A percentile compares a stretch with the other conserved stretches of the same genome.
phyloP scores from a whole-genome alignment of 2,888 invertebrate species.

The Lasioglossum oenotherae region DNA sequence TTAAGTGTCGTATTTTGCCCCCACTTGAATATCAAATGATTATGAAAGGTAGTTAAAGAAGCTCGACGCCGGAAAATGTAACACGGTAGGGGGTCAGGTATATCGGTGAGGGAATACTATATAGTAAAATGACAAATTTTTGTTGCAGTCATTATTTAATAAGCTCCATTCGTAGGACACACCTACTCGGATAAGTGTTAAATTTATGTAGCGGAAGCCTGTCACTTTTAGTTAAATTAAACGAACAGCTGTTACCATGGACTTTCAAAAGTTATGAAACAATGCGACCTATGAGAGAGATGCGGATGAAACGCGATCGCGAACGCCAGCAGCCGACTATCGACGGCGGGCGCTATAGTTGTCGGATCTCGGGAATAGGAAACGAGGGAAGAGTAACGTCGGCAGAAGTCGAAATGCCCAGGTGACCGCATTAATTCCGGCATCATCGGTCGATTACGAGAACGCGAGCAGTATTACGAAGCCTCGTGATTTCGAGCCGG shows the following conservation, averaged over 20 bases:
- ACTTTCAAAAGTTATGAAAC: not conserved
- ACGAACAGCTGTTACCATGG: not conserved
- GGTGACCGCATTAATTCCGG: conserved; percentile 46
- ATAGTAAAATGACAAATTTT: not conserved
- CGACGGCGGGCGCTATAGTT: not conserved
- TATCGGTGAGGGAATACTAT: not conserved
- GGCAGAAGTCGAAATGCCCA: conserved; percentile 24
- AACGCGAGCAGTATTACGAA: conserved; percentile 24
- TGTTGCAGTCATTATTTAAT: no score
- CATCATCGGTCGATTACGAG: conserved; percentile 43
- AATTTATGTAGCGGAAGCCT: no score
- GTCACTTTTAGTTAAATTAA: not conserved
- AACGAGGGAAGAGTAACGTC: not conserved
- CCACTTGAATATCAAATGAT: not conserved
- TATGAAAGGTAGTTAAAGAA: not conserved
- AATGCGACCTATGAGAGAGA: not conserved
- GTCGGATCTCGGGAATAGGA: not conserved
- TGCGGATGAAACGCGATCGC: not conserved
- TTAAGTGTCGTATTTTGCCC: not conserved
- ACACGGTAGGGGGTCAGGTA: not conserved
- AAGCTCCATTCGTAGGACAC: no score
- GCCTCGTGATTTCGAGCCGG: conserved; percentile 54
- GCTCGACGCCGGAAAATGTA: not conserved
- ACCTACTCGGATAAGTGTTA: no score
- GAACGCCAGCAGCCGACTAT: not conserved